phyloP scores from a whole-genome alignment of 1,140 invertebrate genomes.

The Drosophila chauvacae region DNA sequence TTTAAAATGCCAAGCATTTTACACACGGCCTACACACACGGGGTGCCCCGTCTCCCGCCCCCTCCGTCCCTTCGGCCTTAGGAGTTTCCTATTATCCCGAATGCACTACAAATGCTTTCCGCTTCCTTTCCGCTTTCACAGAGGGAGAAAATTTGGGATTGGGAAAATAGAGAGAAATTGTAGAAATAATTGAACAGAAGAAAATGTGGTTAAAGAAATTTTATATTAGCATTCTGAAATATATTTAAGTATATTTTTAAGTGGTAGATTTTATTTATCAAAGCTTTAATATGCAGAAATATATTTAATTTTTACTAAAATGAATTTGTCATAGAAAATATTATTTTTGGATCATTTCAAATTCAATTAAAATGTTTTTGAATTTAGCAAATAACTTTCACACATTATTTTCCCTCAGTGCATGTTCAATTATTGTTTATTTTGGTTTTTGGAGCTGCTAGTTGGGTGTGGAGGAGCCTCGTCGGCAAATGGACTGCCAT shows the following conservation, averaged over 20 bases:
- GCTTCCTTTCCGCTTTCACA: slow-evolving; percentile 45
- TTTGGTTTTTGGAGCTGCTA: slow-evolving; percentile 60
- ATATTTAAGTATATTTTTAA: too few relatives aligned
- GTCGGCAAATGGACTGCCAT: slow-evolving; percentile 74
- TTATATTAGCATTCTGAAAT: too few relatives aligned
- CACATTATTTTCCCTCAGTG: slow-evolving; percentile 8
- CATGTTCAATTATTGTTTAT: slow-evolving; percentile 81
- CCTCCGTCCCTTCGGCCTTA: neutral
- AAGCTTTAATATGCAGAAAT: too few relatives aligned
- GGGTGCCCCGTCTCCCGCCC: neutral
- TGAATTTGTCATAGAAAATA: too few relatives aligned
- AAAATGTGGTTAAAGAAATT: too few relatives aligned
- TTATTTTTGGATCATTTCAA: too few relatives aligned
- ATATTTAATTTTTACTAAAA: too few relatives aligned
- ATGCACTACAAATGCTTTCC: slow-evolving; percentile 45
- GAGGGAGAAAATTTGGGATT: neutral
- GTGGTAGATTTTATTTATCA: too few relatives aligned
- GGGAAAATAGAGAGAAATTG: neutral
- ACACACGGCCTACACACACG: slow-evolving; percentile 24
- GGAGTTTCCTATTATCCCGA: slow-evolving; percentile 12
- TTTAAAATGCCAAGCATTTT: slow-evolving; percentile 80
- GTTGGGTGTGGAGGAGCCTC: slow-evolving; percentile 46
- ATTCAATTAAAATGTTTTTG: too few relatives aligned
- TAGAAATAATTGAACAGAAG: neutral
- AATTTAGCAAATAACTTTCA: neutral